These are phyloP conservation scores for Pachycephala philippinensis DNA, from an alignment of 2,113 vertebrate genomes.

Conservation along the genomic window DNA sequence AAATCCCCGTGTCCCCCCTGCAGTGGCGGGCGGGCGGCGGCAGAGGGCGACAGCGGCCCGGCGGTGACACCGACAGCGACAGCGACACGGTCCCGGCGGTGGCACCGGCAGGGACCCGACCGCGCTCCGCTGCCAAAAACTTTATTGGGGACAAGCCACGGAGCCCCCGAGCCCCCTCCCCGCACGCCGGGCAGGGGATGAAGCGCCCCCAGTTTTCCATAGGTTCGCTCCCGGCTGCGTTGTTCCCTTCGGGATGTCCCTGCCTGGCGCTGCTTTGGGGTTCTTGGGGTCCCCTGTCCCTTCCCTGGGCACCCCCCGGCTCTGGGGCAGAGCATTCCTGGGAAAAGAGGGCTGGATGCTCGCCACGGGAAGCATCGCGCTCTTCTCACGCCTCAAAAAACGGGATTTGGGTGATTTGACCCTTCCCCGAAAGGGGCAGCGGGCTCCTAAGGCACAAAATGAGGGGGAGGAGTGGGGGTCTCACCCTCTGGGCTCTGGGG, in stretches of 20 bases:
- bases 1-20: not conserved
- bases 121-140: not conserved
- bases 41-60: not conserved
- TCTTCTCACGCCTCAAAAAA: not conserved
- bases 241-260: no score
- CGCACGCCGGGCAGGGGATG: no score
- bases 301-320: not conserved
- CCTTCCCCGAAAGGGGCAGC: rapidly evolving
- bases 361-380: rapidly evolving
- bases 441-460: not conserved
- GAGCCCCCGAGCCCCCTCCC: not conserved
- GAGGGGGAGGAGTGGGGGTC: rapidly evolving
- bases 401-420: not conserved
- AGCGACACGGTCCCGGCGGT: not conserved
- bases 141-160: not conserved
- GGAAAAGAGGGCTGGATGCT: not conserved
- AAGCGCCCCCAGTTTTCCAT: not conserved
- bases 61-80: not conserved
- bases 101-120: not conserved
- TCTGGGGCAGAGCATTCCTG: not conserved
- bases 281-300: not conserved
- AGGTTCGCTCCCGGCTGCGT: not conserved
- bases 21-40: not conserved
- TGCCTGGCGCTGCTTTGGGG: not conserved
- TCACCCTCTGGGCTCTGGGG: not conserved